These are phyloP conservation scores for Cinclus cinclus DNA, from an alignment of 2,113 vertebrate genomes.

Conservation along the genomic window DNA sequence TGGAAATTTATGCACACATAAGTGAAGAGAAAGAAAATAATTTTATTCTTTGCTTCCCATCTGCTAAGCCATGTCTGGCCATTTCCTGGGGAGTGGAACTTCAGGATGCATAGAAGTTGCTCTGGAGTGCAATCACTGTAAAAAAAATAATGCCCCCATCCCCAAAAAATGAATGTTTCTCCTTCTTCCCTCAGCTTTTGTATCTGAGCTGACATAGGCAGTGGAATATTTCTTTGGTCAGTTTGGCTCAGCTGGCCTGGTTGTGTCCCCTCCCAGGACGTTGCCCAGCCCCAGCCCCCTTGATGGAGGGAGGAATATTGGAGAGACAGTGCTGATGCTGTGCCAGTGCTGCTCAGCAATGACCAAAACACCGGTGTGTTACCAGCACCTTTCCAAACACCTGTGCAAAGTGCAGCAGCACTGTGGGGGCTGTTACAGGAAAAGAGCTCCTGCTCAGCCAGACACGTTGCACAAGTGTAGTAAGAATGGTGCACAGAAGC, in stretches of 20 bases:
- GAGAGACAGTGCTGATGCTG: not conserved
- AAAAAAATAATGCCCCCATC: not conserved
- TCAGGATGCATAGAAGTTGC: not conserved
- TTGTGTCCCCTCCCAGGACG: not conserved
- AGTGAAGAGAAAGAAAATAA: not conserved
- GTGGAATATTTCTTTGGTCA: not conserved
- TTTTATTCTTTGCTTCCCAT: not conserved
- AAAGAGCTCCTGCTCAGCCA: not conserved
- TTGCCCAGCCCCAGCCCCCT: not conserved
- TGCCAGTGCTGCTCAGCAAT: not conserved
- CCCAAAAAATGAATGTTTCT: not conserved
- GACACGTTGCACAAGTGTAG: not conserved
- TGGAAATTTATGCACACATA: rapidly evolving
- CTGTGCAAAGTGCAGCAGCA: not conserved
- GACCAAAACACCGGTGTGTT: not conserved
- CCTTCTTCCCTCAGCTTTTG: not conserved
- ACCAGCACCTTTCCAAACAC: not conserved
- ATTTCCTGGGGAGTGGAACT: not conserved
- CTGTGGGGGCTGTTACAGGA: not conserved
- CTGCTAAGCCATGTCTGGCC: not conserved
- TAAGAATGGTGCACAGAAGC: not conserved
- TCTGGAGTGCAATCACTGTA: not conserved
- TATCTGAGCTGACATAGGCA: not conserved
- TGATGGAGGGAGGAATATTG: not conserved
- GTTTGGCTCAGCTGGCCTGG: not conserved